Base-by-base conservation (phyloP, 2,113 vertebrate species). In the Ciconia boyciana region DNA sequence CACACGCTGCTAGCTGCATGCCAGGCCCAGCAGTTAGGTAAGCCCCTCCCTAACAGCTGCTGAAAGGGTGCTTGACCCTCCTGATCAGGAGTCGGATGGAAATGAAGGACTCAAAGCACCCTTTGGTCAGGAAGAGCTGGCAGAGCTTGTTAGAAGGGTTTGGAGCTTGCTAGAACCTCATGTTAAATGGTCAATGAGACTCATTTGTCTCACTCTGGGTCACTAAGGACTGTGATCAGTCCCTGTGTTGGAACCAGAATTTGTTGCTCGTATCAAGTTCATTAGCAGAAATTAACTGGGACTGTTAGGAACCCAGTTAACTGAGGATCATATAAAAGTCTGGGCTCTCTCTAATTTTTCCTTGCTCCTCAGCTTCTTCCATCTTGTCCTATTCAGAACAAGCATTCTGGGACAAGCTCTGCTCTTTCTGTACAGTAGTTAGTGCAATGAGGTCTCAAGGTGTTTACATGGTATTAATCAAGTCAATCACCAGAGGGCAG, bases 401-500 rank as follows among this genome's bases (percentile, higher is more conserved):
- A 96, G 83, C 22, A 36, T 48, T 87, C 72, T 60, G 80, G 87
- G 89, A 58, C 64, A 89, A 91, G 52, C 34, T 64, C 43, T 64
- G 24, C 55, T 75, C 41, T 83, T 87, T 69, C 69, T 66, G 10
- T 90, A 78, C 52, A 83, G 68, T 68, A 69, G 61, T 55, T 80
- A 62, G 88, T 86, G 48, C 8, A 34, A 75, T 74, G 89, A 94
- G 20, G 29, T 93, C 84, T 96, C 68, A 57, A 90, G 70, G 39
- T 87, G 57, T 80, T 93, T 93, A 74, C 78, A 75, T 51, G 93
- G 84, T 96, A 92, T 95, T 94, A 95, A 97, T 95, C 91, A 93
- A 91, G 88, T 96, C 79, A 70, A 41, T 97, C 83, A 91, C 87
- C 78, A 74, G 87, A 96, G 79, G 94, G 91, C 90, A 96, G 82